Evolutionary conservation across 1,140 invertebrate genomes (phyloP).

Genomic region (Eumeta japonica): DNA sequence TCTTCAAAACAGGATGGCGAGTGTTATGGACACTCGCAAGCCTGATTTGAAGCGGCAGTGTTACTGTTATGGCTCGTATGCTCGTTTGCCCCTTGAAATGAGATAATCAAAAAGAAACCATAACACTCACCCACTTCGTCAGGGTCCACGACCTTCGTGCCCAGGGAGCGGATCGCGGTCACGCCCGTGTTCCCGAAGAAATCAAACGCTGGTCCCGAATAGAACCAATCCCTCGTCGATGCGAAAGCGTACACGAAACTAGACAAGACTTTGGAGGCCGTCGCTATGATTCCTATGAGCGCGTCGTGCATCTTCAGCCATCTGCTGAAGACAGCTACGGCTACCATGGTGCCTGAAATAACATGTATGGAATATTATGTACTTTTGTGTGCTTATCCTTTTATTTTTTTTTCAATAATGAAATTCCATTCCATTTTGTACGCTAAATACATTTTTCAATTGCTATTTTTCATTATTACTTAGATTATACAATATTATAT

Average conservation of each 20-base stretch:
- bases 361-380: neutral
- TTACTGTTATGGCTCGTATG: too few species aligned
- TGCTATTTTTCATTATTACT: too few species aligned
- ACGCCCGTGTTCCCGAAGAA: slow-evolving; percentile 57
- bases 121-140: slow-evolving; percentile 52
- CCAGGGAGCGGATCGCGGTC: slow-evolving; percentile 58
- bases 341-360: slow-evolving; percentile 42
- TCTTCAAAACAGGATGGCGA: too few species aligned
- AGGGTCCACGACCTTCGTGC: slow-evolving; percentile 59
- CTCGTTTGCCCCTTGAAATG: too few species aligned
- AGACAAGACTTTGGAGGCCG: slow-evolving; percentile 33
- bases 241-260: slow-evolving; percentile 42
- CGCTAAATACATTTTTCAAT: too few species aligned
- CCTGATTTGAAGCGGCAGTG: too few species aligned
- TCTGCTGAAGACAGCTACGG: slow-evolving; percentile 43
- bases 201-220: slow-evolving; percentile 48
- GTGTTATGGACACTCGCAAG: too few species aligned
- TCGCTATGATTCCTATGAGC: slow-evolving; percentile 41
- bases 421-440: too few species aligned
- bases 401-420: too few species aligned
- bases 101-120: too few species aligned
- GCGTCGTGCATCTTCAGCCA: slow-evolving; percentile 43
- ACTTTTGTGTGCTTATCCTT: too few species aligned
- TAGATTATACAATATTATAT: too few species aligned
- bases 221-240: slow-evolving; percentile 40